A percentile compares a stretch with the other conserved stretches of the same genome.
Conservation (phyloP, 2,888 invertebrate species). For the Lampropteryx suffumata region DNA sequence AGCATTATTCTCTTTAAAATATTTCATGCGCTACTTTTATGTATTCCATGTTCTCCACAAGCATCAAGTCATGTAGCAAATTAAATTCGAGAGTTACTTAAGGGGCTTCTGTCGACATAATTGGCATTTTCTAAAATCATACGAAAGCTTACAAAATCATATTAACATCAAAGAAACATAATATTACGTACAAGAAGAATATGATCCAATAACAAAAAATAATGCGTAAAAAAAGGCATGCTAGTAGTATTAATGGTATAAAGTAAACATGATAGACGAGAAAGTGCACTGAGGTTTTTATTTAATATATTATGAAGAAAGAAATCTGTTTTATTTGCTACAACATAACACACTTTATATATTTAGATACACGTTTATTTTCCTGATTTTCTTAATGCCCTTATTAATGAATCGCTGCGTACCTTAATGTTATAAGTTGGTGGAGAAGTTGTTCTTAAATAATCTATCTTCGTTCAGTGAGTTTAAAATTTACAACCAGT, state of each 20-base stretch:
- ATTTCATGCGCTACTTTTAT: not conserved
- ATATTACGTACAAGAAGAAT: not conserved
- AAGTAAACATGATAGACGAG: not conserved
- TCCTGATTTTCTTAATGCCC: too few relatives aligned
- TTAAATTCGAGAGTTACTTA: conserved; percentile 10
- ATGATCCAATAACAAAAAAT: not conserved
- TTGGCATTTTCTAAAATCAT: conserved; percentile 14
- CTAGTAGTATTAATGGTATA: too few relatives aligned
- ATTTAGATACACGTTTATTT: too few relatives aligned
- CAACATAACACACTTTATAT: too few relatives aligned
- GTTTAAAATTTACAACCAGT: conserved; percentile 7
- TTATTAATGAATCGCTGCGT: too few relatives aligned
- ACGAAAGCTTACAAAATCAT: conserved; percentile 2
- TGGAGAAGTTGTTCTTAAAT: conserved; percentile 10
- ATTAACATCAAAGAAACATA: conserved; percentile 16
- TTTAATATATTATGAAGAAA: too few relatives aligned
- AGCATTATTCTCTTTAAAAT: not conserved
- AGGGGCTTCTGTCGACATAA: conserved; percentile 6
- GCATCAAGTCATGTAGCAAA: conserved; percentile 14
- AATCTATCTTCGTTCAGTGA: conserved; percentile 20
- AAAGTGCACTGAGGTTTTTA: too few relatives aligned
- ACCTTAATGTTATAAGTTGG: too few relatives aligned
- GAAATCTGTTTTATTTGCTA: too few relatives aligned
- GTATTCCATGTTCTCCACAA: not conserved
- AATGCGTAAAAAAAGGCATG: not conserved